Base-by-base conservation (phyloP, 2,888 invertebrate genomes). In the Caradrina clavipalpis region DNA sequence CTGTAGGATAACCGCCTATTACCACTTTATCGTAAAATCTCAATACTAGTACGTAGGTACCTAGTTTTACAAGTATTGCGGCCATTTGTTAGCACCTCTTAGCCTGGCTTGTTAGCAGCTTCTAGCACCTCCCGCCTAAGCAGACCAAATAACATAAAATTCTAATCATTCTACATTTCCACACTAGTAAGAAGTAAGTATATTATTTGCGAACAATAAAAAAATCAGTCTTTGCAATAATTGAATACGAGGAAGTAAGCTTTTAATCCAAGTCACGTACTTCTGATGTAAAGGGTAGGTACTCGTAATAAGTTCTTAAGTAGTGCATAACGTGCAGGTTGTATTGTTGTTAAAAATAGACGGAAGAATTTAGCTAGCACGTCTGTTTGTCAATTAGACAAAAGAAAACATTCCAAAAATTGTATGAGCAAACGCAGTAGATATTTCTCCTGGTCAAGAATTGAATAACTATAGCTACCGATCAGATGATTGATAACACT, bases 221-320 rank as follows among this genome's bases (percentile, higher is more conserved):
- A 31, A 45, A 47, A 4, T 22, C 21, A 56, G 21, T 47, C 11
- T 73, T 35, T 50, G 61, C 54, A 58, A 53, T 65, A 42, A 60
- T 39, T 68, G 19, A 59, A 47, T 35, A 49, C 4, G 6, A 57
- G 68, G 67, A 77, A 77, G 51, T 65, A 57, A 47, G 50, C 69
- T 53, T 17, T 66, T 62, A 42, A 66, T 58, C 21, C 64, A 53
- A 56, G 62, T 62, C 77, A 77, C 73, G 62, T 78, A 39, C 39
- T 51, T 47, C 1, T 22, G n/a, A 17, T 59, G 50, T 26, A 55
- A 57, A 51, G 50, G 26, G 15, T 51, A 54, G 26, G 15, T 51
- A 54, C 50, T 47, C 22, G 31, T 55, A 45, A n/a, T 39, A 51
- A 22, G 50, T 22, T 66, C 22, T 26, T 39, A 45, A 45, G 17